Evolutionary conservation across 1,140 invertebrate species (phyloP).

Genomic region (Zaprionus lachaisei): DNA sequence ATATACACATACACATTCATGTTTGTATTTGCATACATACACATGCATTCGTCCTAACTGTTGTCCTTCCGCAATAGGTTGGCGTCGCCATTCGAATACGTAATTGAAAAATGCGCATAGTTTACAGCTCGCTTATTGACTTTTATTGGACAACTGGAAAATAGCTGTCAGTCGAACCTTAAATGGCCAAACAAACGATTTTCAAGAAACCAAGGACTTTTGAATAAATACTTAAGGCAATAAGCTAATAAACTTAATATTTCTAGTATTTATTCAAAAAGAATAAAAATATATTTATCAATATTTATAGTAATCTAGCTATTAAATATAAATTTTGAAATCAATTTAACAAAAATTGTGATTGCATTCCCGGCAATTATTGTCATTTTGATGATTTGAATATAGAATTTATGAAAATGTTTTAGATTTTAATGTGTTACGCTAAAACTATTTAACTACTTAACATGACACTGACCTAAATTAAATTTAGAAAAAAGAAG

Average conservation of each 20-base stretch:
- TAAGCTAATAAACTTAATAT: background rate
- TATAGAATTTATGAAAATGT: background rate
- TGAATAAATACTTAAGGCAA: background rate
- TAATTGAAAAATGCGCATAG: constrained; percentile 81
- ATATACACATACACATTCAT: constrained; percentile 9
- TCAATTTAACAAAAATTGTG: background rate
- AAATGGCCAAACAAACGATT: constrained; percentile 5
- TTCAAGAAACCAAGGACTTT: background rate
- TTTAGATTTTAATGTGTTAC: background rate
- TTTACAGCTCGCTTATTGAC: constrained; percentile 75
- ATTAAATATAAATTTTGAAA: background rate
- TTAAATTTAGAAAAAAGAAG: too few relatives aligned
- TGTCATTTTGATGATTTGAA: constrained; percentile 6
- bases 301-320: background rate
- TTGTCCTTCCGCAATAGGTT: constrained; percentile 47
- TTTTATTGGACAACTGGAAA: constrained; percentile 73
- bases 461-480: background rate
- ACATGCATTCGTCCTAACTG: constrained; percentile 4
- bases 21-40: background rate
- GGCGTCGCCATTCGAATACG: constrained; percentile 67
- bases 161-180: constrained; percentile 3
- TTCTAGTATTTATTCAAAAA: background rate
- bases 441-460: background rate
- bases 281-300: background rate
- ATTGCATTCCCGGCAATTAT: background rate